Base-by-base conservation (phyloP, 2,113 vertebrate species). In the Microcebus tavaratra region DNA sequence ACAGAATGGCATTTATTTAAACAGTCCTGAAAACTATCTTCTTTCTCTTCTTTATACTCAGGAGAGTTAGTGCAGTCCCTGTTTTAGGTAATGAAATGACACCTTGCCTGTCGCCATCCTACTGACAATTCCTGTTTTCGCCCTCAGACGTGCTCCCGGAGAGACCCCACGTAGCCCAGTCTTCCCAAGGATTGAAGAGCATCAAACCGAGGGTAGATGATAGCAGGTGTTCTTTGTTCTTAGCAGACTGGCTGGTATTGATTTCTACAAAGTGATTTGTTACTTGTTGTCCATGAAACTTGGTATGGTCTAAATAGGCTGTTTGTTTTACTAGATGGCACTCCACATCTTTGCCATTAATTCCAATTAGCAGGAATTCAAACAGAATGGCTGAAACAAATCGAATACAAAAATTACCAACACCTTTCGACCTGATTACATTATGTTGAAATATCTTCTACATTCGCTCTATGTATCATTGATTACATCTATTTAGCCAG, bases 1-100 rank as follows among this genome's bases (percentile, higher is more conserved):
- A 97, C 55, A 95, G 70, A 75, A 23, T 80, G 90, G 83, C 89
- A 75, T 91, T 93, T 95, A 75, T 83, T 88, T 85, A 76, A 76
- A 94, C 25, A 91, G 48, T 84, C 65, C 82, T 83, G 70, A 88
- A 94, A 88, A 92, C 57, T 39, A 80, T 25, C 39, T 87, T 17
- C 6, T 61, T 25, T 83, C 63, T 36, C 63, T 29, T 5, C 42
- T 57, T 72, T 27, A 10, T n/a, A n/a, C 14, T 55, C 61, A 34
- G 36, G 31, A 36, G 2, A 42, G 61, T 67, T 76, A 18, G 59
- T 21, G 29, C 10, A 12, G 9, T 61, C 53, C 15, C 20, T 8
- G 34, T 29, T 48, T 42, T 11, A n/a, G 59, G 50, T 17, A 39
- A 12, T 3, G 23, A 57, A 57, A 17, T 27, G 45, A 63, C 31